These are phyloP conservation scores for Notolepis coatsorum DNA, from an alignment of 2,797 vertebrate genomes.

Conservation along the genomic window DNA sequence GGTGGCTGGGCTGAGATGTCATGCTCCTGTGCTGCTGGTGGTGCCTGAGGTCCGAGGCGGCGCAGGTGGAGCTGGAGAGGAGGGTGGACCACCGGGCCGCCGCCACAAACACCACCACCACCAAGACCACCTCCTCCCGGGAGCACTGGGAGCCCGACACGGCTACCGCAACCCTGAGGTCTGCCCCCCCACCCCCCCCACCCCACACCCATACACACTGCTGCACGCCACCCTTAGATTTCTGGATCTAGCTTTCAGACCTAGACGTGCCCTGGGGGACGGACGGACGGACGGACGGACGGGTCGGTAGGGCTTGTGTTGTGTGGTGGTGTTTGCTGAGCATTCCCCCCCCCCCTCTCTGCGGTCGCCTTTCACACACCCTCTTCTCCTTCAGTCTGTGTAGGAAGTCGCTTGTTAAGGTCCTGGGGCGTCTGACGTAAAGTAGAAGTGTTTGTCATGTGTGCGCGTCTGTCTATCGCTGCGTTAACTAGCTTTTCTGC, in stretches of 20 bases:
- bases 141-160: constrained; percentile 70
- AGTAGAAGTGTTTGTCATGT: constrained; percentile 16
- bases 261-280: neutral
- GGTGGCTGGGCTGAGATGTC: constrained; percentile 77
- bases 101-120: constrained; percentile 46
- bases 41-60: constrained; percentile 89
- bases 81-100: constrained; percentile 51
- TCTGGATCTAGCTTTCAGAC: constrained; percentile 8
- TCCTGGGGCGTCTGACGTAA: no score
- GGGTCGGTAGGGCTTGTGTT: neutral
- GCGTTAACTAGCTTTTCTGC: no score
- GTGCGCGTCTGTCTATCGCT: constrained; percentile 1
- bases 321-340: neutral
- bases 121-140: constrained; percentile 58
- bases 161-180: constrained; percentile 58
- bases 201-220: no score
- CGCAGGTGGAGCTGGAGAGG: constrained; percentile 86
- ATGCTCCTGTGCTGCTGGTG: constrained; percentile 92
- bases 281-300: no score
- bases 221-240: constrained; percentile 32
- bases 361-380: no score
- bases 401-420: no score
- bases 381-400: no score
- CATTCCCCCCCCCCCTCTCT: no score
- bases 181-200: constrained; percentile 40